Conservation (phyloP, 2,113 vertebrate species). For the Pangasianodon hypophthalmus region DNA sequence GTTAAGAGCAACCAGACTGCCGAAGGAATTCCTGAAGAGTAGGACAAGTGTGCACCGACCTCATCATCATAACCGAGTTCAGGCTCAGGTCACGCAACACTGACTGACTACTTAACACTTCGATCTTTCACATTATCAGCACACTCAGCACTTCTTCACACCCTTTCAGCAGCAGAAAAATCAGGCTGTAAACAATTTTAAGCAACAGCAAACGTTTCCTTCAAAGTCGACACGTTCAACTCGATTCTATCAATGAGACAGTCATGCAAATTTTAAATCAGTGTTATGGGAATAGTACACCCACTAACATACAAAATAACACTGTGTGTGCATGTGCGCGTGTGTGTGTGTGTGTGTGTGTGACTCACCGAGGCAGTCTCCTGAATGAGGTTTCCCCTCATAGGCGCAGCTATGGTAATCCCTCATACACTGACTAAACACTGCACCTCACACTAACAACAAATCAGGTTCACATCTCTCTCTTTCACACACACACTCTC, state of each 20-base stretch:
- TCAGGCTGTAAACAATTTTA: background rate
- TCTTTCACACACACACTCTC: background rate
- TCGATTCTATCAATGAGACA: background rate
- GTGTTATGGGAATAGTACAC: background rate
- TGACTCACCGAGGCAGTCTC: conserved; percentile 65
- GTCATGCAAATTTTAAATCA: background rate
- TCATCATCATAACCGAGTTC: conserved; percentile 4
- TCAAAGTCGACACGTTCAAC: background rate
- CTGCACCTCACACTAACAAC: conserved; percentile 50
- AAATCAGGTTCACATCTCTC: background rate
- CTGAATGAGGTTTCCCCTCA: conserved; percentile 67
- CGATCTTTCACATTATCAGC: background rate
- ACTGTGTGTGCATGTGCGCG: background rate
- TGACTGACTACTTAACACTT: background rate
- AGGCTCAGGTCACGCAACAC: background rate
- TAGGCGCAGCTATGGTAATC: conserved; percentile 66
- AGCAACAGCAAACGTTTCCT: background rate
- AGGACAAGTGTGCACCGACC: conserved; percentile 17
- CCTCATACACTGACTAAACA: conserved; percentile 70
- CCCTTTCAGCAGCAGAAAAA: background rate
- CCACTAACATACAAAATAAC: background rate
- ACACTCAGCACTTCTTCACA: background rate
- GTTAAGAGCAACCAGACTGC: background rate
- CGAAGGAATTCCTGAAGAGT: conserved; percentile 34
- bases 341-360: background rate